Conservation (phyloP, 1,140 invertebrate species). For the Bombus terrestris region DNA sequence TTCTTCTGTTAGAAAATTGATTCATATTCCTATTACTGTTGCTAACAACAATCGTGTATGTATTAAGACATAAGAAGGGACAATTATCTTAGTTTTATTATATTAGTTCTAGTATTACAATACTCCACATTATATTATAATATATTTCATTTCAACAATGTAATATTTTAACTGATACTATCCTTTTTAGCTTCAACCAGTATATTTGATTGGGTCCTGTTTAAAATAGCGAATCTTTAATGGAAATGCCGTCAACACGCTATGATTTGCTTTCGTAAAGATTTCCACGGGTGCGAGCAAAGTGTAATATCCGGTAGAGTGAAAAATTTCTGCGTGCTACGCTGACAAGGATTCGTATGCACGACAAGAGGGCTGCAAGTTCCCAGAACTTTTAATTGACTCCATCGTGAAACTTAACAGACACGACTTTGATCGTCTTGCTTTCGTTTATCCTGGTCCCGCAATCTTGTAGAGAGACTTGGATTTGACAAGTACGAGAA, state of each 20-base stretch:
- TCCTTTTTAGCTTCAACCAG: not conserved
- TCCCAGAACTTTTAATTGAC: slow-evolving; percentile 72
- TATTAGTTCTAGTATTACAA: not conserved
- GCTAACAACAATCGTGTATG: not conserved
- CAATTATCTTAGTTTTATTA: not conserved
- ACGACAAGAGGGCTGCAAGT: slow-evolving; percentile 53
- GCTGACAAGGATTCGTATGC: slow-evolving; percentile 50
- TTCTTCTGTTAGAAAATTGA: not conserved
- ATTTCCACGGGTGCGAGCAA: slow-evolving; percentile 3
- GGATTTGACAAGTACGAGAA: slow-evolving; percentile 54
- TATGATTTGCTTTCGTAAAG: not conserved
- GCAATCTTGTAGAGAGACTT: slow-evolving; percentile 50
- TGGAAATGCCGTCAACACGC: not conserved
- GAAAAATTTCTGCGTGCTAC: slow-evolving; percentile 50
- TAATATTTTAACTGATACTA: not conserved
- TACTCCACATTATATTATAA: not conserved
- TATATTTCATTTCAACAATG: not conserved
- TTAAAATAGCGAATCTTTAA: not conserved
- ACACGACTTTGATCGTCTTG: slow-evolving; percentile 69
- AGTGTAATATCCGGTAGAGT: slow-evolving; percentile 57
- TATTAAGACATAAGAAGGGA: not conserved
- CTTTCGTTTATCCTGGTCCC: slow-evolving; percentile 45
- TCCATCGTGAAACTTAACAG: slow-evolving; percentile 67
- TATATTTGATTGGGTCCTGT: not conserved
- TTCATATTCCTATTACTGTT: not conserved